phyloP scores from a whole-genome alignment of 1,140 invertebrate genomes.

The Aphis craccivora region DNA sequence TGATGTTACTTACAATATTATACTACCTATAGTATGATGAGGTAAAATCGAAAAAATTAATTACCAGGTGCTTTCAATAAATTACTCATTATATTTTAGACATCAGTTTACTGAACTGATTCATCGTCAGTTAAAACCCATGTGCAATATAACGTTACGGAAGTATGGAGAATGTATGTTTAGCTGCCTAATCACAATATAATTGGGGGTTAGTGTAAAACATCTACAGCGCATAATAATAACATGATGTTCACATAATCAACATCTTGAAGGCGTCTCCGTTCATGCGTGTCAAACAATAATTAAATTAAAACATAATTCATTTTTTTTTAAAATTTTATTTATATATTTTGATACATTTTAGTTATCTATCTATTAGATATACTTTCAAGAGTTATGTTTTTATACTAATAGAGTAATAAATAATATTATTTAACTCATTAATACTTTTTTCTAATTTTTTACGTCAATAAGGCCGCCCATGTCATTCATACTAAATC shows the following conservation, averaged over 20 bases:
- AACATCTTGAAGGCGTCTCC: neutral
- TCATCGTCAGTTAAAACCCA: neutral
- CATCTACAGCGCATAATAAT: neutral
- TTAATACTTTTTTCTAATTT: neutral
- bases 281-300: neutral
- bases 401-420: too few relatives aligned
- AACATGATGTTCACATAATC: too few relatives aligned
- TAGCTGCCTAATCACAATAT: neutral
- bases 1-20: too few relatives aligned
- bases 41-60: too few relatives aligned
- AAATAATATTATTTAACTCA: neutral
- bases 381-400: too few relatives aligned
- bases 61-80: neutral
- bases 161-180: neutral
- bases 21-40: too few relatives aligned
- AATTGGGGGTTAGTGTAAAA: neutral
- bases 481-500: neutral
- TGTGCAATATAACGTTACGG: neutral
- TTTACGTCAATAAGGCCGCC: neutral
- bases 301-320: neutral
- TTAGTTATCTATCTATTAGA: neutral
- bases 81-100: neutral
- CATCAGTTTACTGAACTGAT: too few relatives aligned
- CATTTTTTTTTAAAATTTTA: too few relatives aligned
- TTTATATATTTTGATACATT: neutral